Evolutionary conservation across 2,113 vertebrate species (phyloP).

Genomic region (Corythornis vintsioides): DNA sequence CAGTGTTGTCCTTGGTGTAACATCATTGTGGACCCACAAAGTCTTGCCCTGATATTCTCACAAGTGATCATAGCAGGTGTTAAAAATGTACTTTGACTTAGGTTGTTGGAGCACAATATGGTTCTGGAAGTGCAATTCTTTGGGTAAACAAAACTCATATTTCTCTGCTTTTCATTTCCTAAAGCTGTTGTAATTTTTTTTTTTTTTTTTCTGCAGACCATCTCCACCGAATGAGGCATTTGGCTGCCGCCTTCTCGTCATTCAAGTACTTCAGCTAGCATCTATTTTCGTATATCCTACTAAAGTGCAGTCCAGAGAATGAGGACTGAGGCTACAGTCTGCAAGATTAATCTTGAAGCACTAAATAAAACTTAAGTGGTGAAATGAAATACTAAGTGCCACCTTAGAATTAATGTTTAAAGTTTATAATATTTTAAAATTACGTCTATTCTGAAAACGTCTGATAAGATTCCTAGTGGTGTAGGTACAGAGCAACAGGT

Average conservation of each 20-base stretch:
- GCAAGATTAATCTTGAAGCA: background rate
- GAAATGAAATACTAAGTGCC: background rate
- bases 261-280: background rate
- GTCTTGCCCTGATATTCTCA: background rate
- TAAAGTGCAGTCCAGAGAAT: accelerated
- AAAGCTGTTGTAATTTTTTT: background rate
- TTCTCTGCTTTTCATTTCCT: background rate
- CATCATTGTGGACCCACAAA: background rate
- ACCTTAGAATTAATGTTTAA: background rate
- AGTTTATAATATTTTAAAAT: background rate
- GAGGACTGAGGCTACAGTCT: accelerated
- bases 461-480: background rate
- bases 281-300: background rate
- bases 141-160: background rate
- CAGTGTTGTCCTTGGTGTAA: background rate
- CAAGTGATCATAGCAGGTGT: accelerated
- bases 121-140: background rate
- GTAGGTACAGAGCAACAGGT: background rate
- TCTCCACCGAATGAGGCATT: background rate
- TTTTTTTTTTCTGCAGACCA: background rate
- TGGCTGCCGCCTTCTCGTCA: background rate
- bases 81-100: background rate
- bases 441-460: background rate
- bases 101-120: background rate
- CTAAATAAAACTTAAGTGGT: too few relatives aligned